Evolutionary conservation across 1,140 invertebrate species (phyloP), one percentile per base, ranked within the genome.

Genomic region (Micrasema minimum): DNA sequence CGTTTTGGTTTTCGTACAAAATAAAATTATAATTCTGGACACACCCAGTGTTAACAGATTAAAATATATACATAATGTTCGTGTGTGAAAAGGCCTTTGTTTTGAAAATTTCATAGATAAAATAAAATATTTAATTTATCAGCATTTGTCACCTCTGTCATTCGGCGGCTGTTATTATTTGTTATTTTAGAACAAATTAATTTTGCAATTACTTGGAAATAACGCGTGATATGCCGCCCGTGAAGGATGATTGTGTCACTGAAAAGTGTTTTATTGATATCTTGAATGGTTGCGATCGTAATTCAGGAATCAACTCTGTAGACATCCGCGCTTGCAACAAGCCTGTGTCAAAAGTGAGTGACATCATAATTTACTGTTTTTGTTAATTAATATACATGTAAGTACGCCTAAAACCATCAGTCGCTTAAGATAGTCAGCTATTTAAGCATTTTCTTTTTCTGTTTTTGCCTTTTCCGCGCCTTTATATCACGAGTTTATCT

Each of bases 301-400:
- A 82, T 76, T 81, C 81, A 31, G 79, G 77, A 51, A 84, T 83
- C 76, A 78, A 79, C 71, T 78, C 82, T 50, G 82, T 85, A 53
- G 83, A 85, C 79, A 82, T 84, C 51, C 81, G 83, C 78, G 82
- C 82, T 66, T 85, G 83, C 76, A 85, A 85, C 77, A 85, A 85
- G 78, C 83, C 83, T 74, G 78, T 79, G 37, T 76, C 83, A 62
- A 85, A 85, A 82, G 83, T 85, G 81, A 81, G 78, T 57, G 69
- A 71, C 66, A 69, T 69, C 66, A 69, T 61, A 55, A n/a, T 55
- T 55, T 51, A 51, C 14, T 35, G 23, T 66, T 67, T 55, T 59
- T 59, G 37, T 59, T 59, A 59, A 59, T 59, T 59, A 59, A 22
- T 53, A 26, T 22, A 7, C 7, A 53, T 31, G 26, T 31, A 31